These are phyloP conservation scores for Natator depressus DNA, from an alignment of 2,113 vertebrate species.

Conservation along the genomic window DNA sequence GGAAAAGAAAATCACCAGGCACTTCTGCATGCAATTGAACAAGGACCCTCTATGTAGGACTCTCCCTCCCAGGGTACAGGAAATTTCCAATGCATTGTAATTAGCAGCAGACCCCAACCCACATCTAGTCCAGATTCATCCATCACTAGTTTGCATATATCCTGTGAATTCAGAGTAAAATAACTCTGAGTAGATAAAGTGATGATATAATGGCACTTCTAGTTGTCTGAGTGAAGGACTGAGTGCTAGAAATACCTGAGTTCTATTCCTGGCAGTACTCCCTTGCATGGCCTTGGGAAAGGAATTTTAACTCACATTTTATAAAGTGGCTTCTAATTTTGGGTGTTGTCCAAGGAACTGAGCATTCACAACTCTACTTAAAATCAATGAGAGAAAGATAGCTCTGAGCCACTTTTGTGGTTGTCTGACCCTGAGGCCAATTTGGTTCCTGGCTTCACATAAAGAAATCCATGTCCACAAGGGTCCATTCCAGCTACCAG, in stretches of 20 bases:
- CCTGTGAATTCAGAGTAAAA: not conserved
- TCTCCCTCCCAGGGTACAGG: not conserved
- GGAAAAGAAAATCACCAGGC: not conserved
- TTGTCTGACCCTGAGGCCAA: not conserved
- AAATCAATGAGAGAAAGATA: not conserved
- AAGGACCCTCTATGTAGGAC: not conserved
- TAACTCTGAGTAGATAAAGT: not conserved
- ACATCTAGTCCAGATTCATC: not conserved
- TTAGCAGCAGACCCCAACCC: not conserved
- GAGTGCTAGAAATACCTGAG: not conserved
- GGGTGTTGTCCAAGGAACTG: not conserved
- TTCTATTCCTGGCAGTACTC: fast-evolving
- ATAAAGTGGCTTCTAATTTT: not conserved
- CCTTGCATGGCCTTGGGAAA: fast-evolving
- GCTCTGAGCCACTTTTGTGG: not conserved
- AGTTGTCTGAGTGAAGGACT: not conserved
- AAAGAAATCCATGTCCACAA: not conserved
- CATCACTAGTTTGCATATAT: not conserved
- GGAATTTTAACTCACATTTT: not conserved
- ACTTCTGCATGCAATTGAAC: not conserved
- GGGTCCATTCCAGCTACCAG: not conserved
- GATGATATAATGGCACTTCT: not conserved
- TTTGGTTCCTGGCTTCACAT: not conserved
- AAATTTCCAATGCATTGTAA: not conserved
- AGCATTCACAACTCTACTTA: not conserved